Evolutionary conservation across 2,888 invertebrate genomes (phyloP), one percentile per base, ranked within the genome.

Genomic region (Tholera decimalis): DNA sequence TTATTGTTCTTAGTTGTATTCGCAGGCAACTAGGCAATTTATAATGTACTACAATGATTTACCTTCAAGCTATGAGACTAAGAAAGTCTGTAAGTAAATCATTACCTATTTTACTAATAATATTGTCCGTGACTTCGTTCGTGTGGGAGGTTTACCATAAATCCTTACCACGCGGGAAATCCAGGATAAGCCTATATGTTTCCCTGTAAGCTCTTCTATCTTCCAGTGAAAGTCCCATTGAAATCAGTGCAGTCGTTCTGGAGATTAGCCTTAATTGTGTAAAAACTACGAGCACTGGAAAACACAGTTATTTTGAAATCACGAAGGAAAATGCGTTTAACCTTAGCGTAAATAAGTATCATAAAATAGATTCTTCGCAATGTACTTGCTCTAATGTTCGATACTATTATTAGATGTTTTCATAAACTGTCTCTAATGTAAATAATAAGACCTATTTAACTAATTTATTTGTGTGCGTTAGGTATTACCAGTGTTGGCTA

Each of bases 331-430:
- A 30, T 7, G 35, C 5, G 20, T 20, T 5, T 33, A 9, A 20
- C 20, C 2, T n/a, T 47, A 11, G 9, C 4, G 20, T 58, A 13
- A 1, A 54, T 39, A 39, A 22, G 30, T 37, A 44, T 18, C 22
- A 50, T 44, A 37, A 28, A 57, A 41, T 30, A 35, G 15, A 64
- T 41, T 24, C 15, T 18, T 50, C 28, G 39, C 24, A 66, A 55
- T 24, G 43, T 30, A 53, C 50, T 76, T 50, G 50, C 43, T 43
- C 39, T 59, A 49, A 24, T 22, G 13, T 3, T 30, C 18, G 11
- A 0, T 50, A 50, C 63, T 77, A 73, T 71, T 77, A 77, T 26
- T 73, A 57, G 39, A 5, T 64, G 43, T 64, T 69, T 49, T 54
- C 51, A 71, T 59, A 54, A 49, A 53, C 13, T 24, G 26, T 46